These are phyloP conservation scores for Podarcis siculus DNA, from an alignment of 2,797 vertebrate species.

Conservation along the genomic window DNA sequence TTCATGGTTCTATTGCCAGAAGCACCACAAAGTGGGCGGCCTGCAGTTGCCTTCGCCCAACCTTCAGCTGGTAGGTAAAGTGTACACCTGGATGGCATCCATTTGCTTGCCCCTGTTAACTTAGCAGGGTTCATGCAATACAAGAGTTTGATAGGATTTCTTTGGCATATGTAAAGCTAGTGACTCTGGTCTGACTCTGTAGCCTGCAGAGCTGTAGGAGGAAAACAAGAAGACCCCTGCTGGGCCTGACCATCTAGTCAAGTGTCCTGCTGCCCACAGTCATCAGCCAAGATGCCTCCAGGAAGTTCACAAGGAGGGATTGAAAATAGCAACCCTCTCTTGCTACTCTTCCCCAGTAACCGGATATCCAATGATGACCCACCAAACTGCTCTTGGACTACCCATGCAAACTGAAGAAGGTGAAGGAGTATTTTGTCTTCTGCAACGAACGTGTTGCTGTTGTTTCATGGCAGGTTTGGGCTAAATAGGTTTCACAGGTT, in stretches of 20 bases:
- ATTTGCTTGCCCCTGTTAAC: not conserved
- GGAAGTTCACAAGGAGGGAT: not conserved
- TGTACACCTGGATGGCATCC: not conserved
- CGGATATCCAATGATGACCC: not conserved
- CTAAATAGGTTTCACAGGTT: not conserved
- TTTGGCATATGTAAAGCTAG: not conserved
- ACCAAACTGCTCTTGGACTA: not conserved
- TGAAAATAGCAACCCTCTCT: not conserved
- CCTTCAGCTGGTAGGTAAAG: not conserved
- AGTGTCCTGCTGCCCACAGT: not conserved
- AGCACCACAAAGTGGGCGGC: not conserved
- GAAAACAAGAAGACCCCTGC: not conserved
- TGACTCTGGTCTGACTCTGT: not conserved
- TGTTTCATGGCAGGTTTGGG: not conserved
- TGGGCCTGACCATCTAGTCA: not conserved
- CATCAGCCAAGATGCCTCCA: not conserved
- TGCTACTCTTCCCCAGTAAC: not conserved
- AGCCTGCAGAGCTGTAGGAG: not conserved
- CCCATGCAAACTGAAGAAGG: not conserved
- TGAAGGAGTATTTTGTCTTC: not conserved
- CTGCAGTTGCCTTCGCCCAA: not conserved
- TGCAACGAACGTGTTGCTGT: not conserved
- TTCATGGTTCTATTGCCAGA: not conserved
- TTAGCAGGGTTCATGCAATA: too few species aligned
- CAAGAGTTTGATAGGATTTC: not conserved